A percentile compares a stretch with the other conserved stretches of the same genome.
Conservation (phyloP, 2,113 vertebrate genomes). For the Boulengeromyrus knoepffleri region DNA sequence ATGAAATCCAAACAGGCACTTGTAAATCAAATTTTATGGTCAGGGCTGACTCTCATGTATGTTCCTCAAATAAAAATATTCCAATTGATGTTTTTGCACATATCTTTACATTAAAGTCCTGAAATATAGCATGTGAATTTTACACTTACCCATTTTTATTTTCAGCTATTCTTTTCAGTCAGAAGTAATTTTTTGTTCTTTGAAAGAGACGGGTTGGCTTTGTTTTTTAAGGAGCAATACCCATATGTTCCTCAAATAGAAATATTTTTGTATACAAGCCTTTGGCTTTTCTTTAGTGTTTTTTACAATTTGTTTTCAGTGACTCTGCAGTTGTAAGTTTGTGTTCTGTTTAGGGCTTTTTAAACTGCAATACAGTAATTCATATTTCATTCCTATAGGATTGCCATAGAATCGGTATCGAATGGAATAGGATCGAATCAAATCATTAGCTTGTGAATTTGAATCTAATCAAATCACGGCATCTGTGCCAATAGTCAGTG, state of each 20-base stretch:
- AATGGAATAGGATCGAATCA: not conserved
- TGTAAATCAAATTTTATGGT: not conserved
- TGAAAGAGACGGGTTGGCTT: not conserved
- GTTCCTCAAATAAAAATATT: not conserved
- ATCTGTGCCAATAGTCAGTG: not conserved
- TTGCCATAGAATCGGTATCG: not conserved
- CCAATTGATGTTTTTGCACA: not conserved
- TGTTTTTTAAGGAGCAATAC: not conserved
- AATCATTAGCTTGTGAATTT: not conserved
- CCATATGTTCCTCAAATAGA: not conserved
- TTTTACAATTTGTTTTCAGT: not conserved
- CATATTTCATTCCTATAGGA: not conserved
- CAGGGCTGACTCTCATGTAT: not conserved
- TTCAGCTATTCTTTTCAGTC: not conserved
- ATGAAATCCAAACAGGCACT: not conserved
- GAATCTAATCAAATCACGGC: not conserved
- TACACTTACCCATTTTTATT: not conserved
- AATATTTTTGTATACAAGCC: not conserved
- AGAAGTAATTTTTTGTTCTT: not conserved
- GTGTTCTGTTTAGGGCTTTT: not conserved
- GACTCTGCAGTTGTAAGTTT: not conserved
- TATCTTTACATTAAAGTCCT: not conserved
- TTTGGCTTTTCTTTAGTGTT: not conserved
- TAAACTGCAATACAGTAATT: not conserved
- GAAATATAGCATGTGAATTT: not conserved